Base-by-base conservation (phyloP, 2,797 vertebrate species). In the Onychomys arenicola region DNA sequence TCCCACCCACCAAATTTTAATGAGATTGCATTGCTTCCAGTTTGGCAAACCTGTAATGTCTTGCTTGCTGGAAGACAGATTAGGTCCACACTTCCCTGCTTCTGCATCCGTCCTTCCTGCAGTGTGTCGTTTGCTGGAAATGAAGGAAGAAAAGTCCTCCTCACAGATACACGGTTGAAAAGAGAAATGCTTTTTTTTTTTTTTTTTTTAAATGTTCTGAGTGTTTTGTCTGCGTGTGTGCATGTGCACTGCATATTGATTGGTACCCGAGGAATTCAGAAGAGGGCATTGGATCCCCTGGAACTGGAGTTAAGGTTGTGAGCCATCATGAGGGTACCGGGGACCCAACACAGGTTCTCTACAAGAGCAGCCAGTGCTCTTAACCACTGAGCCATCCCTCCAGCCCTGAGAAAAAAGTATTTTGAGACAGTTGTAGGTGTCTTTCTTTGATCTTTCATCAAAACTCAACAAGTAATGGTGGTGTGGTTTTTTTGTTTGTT, bases 141-240 rank as follows among this genome's bases (percentile, higher is more conserved):
- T 93, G 82, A 55, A 32, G 73, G 49, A 75, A 96, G 61, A 93
- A 97, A 94, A 90, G 85, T 14, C 84, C 84, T 61, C 55, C 76
- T 96, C 69, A 57, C 3, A 91, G 52, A 52, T n/a, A 73, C 0
- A 43, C 49, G 91, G 40, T 82, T 98, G 27, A 46, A 76, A 90
- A 91, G 57, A 84, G 40, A 16, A 89, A 65, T 34, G 81, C 2
- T 78, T 13, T 43, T 61, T 69, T 55, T n/a, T n/a, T n/a, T n/a
- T n/a, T 49, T 52, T 37, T 19, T 43, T n/a, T n/a, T n/a, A n/a
- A 23, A 49, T 67, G 13, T 49, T 85, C 19, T 49, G 63, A 67
- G 13, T 69, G 43, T 86, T 67, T 67, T 86, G 32, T 52, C 63
- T 69, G 4, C 21, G 5, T 67, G 13, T n/a, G 5, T 85, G 63